These are phyloP conservation scores for Megaceryle alcyon DNA, from an alignment of 2,797 vertebrate species.

Conservation along the genomic window DNA sequence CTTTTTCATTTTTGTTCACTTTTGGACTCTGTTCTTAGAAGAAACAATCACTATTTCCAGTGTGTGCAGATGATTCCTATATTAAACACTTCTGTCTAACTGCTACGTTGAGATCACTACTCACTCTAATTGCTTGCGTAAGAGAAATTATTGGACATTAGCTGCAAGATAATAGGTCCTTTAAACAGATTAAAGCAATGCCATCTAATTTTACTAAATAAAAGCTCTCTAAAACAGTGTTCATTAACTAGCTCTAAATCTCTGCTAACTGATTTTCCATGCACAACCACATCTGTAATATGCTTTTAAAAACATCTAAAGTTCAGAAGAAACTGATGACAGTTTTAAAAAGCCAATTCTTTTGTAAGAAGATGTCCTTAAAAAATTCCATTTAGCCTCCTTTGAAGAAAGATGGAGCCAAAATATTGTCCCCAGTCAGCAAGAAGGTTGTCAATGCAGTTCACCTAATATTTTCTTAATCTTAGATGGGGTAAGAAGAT, in stretches of 20 bases:
- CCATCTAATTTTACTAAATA: conserved; percentile 22
- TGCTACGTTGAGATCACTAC: background rate
- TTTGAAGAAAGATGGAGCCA: background rate
- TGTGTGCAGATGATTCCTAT: background rate
- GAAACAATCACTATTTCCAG: background rate
- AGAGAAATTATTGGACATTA: background rate
- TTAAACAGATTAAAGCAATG: background rate
- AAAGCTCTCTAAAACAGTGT: background rate
- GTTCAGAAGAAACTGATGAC: background rate
- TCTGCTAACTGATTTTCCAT: background rate
- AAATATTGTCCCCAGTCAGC: background rate
- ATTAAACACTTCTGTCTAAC: conserved; percentile 23
- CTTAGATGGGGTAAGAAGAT: background rate
- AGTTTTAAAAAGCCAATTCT: background rate
- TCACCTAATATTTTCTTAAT: background rate
- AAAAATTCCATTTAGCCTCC: background rate
- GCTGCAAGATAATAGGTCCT: background rate
- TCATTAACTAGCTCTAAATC: background rate
- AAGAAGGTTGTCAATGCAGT: background rate
- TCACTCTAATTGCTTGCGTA: background rate
- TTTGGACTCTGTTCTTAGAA: conserved; percentile 1
- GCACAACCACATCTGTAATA: background rate
- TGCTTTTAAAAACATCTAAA: background rate
- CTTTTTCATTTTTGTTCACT: background rate
- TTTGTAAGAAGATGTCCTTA: background rate